These are phyloP conservation scores for Orchesellides sinensis DNA, from an alignment of 2,888 invertebrate genomes.

Conservation along the genomic window DNA sequence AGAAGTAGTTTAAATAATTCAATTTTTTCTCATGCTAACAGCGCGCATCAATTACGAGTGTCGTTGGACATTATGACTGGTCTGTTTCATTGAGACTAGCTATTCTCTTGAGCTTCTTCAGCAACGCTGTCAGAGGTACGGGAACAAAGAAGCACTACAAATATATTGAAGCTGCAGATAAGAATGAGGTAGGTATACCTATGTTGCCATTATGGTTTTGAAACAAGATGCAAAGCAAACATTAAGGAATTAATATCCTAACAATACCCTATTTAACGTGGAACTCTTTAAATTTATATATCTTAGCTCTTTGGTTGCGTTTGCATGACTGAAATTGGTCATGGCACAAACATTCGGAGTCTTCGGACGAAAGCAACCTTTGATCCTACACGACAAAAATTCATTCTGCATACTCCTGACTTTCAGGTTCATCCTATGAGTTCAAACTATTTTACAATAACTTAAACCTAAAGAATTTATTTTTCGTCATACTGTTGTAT, in stretches of 20 bases:
- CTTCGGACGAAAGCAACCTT: constrained; percentile 92
- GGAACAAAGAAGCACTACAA: constrained; percentile 77
- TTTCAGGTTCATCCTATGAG: constrained; percentile 81
- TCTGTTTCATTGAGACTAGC: constrained; percentile 66
- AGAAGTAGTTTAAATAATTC: too few relatives aligned
- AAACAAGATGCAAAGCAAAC: background rate
- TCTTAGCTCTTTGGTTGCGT: constrained; percentile 70
- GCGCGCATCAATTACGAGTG: constrained; percentile 30
- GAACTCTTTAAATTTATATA: background rate
- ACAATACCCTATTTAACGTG: background rate
- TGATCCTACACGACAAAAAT: constrained; percentile 83
- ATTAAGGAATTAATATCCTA: too few relatives aligned
- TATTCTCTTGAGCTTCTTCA: constrained; percentile 76
- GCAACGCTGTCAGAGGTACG: constrained; percentile 76
- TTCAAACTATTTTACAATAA: background rate
- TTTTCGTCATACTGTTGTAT: background rate
- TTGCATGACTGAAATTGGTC: constrained; percentile 88
- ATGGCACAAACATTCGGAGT: constrained; percentile 91
- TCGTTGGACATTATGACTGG: constrained; percentile 74
- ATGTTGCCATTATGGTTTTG: constrained; percentile 74
- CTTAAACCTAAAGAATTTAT: background rate
- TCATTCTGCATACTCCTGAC: constrained; percentile 86
- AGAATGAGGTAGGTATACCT: constrained; percentile 88
- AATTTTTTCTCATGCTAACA: background rate
- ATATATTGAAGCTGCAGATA: constrained; percentile 76